Base-by-base conservation (phyloP, 2,113 vertebrate species). In the Isurus oxyrinchus region DNA sequence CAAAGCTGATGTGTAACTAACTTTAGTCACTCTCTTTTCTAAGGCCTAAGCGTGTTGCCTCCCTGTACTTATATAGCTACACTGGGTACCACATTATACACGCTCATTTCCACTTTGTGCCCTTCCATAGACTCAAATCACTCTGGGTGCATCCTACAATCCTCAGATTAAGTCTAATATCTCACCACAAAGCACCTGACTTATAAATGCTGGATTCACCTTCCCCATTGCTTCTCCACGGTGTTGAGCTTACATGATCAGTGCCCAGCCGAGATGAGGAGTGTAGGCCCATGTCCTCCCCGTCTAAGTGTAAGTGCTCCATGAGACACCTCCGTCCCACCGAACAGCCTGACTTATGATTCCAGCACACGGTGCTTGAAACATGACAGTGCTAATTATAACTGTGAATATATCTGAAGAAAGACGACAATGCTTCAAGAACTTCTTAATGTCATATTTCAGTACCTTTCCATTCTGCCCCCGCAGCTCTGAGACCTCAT, bases 381-480 rank as follows among this genome's bases (percentile, higher is more conserved):
- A 59, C 10, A n/a, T 1, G 0, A 2, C 53, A 94, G 16, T 63
- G 14, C 35, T 93, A 63, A 40, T 93, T 93, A 63, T 10, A 93
- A 40, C 5, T 40, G 5, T 23, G 90, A 40, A 8, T 19, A 93
- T 57, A 25, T 10, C 59, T 90, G 87, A 90, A 55, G 5, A 49
- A 55, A 44, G 59, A 23, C 14, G 16, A 61, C 57, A n/a, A 61
- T 91, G 31, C 31, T 59, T 27, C 13, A 1, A n/a, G 4, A 66
- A 63, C 6, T 0, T 40, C 16, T 35, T 63, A 40, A 63, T 23
- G n/a, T n/a, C 3, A 7, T 61, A 4, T 5, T 94, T 0, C 3
- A 13, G 1, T 98, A 99, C 99, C 99, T 99, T 99, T 98, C 99
- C 99, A 97, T 99, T 99, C 97, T 99, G 99, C 96, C 99, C 99